Base-by-base conservation (phyloP, 2,797 vertebrate genomes). In the Enteromius radiatus region DNA sequence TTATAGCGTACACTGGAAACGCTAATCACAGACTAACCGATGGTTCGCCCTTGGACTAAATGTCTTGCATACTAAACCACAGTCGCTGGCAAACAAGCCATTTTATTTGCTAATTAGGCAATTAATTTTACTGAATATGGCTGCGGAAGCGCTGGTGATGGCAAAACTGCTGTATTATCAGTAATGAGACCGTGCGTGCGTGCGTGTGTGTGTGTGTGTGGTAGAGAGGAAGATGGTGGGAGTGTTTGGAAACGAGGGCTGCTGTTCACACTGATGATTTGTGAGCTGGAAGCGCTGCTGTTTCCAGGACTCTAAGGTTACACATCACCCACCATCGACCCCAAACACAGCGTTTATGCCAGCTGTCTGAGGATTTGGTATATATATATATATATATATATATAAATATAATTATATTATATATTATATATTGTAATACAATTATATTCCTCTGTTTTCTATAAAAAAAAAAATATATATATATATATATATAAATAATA, bases 31-130 rank as follows among this genome's bases (percentile, higher is more conserved):
- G 38, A 79, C 74, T 86, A 88, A 85, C 83, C 69, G 33, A 83
- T 64, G 82, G 64, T 74, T 59, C 28, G 47, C 83, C 73, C 83
- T 81, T 59, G 45, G 82, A 86, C 76, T 83, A 65, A 81, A 78
- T 41, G 81, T 47, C 64, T 61, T 76, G 59, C 85, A 83, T 61
- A 78, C 75, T 56, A 82, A 81, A 77, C 68, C 75, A 78, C 59
- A 61, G 73, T 75, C 67, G 21, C 83, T 81, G 75, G 73, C 81
- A 86, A 87, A 82, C 83, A 88, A 83, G 81, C 64, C 36, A 41
- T 83, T 85, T 88, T 76, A 84, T 86, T 84, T 76, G 63, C 68
- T 88, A 86, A 86, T 84, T 56, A 81, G 83, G 52, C 81, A 61
- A 73, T 86, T 88, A 38, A 83, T 88, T 86, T 78, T 9, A 81